Conservation (phyloP, 2,888 invertebrate species). For the Sympetrum striolatum region DNA sequence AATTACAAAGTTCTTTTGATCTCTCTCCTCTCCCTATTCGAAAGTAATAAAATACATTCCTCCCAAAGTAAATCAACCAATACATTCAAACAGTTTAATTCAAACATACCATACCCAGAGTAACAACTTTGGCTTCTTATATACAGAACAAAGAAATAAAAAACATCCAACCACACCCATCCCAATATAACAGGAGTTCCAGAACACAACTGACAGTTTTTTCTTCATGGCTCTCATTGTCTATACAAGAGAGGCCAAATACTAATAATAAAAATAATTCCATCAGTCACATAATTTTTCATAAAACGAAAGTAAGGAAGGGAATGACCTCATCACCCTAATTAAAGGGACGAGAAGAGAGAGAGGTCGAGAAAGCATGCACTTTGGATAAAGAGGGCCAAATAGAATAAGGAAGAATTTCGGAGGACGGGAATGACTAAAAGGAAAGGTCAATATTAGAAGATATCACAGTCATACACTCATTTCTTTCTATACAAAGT, state of each 20-base stretch:
- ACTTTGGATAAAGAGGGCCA: neutral
- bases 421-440: conserved; percentile 26
- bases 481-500: conserved; percentile 18
- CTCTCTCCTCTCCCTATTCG: neutral
- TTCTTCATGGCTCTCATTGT: neutral
- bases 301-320: too few species aligned
- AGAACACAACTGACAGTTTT: neutral
- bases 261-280: neutral
- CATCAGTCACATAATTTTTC: neutral
- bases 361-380: neutral
- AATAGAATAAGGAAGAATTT: neutral
- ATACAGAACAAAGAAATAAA: conserved; percentile 37
- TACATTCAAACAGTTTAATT: conserved; percentile 41
- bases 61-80: conserved; percentile 31
- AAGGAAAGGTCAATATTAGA: conserved; percentile 9
- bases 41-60: neutral
- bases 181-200: conserved; percentile 6
- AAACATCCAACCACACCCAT: conserved; percentile 33
- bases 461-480: conserved; percentile 40
- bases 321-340: neutral
- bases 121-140: conserved; percentile 42
- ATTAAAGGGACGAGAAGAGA: neutral
- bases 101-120: conserved; percentile 41
- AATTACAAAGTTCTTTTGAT: neutral
- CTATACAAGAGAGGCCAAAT: too few species aligned